A percentile compares a stretch with the other conserved stretches of the same genome.
phyloP scores from a whole-genome alignment of 2,113 vertebrate genomes.

The Mionectes macconnelli region DNA sequence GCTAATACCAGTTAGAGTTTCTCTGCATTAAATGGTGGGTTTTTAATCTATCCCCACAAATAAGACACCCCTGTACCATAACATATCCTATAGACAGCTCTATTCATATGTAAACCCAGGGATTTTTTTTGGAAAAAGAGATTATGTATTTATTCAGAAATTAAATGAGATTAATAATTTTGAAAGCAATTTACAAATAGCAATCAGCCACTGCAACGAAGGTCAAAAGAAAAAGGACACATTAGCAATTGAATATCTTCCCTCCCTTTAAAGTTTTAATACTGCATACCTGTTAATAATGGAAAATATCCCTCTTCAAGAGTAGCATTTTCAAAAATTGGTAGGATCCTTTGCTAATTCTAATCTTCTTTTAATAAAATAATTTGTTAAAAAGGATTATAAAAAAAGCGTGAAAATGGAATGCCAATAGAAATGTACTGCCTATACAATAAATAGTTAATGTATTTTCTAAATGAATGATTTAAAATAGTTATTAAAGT shows the following conservation, averaged over 20 bases:
- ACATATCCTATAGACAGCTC: neutral
- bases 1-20: neutral
- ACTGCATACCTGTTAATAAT: slow-evolving; percentile 62
- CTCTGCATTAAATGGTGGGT: neutral
- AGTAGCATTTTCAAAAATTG: slow-evolving; percentile 64
- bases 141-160: slow-evolving; percentile 44
- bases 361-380: slow-evolving; percentile 71
- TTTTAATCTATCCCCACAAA: slow-evolving; percentile 15
- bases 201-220: slow-evolving; percentile 44
- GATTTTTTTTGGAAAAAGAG: neutral
- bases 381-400: slow-evolving; percentile 67
- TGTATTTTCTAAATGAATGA: slow-evolving; percentile 83
- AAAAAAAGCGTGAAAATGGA: slow-evolving; percentile 63
- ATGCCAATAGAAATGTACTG: slow-evolving; percentile 56
- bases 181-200: slow-evolving; percentile 58
- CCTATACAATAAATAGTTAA: slow-evolving; percentile 78
- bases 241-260: slow-evolving; percentile 61
- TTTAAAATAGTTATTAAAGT: slow-evolving; percentile 84
- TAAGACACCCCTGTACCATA: neutral
- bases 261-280: slow-evolving; percentile 57
- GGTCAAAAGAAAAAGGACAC: slow-evolving; percentile 65
- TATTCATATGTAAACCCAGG: neutral
- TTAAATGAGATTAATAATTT: slow-evolving; percentile 55
- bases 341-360: slow-evolving; percentile 55
- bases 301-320: slow-evolving; percentile 55